Conservation (phyloP, 2,888 invertebrate species). For the Clitarchus hookeri region DNA sequence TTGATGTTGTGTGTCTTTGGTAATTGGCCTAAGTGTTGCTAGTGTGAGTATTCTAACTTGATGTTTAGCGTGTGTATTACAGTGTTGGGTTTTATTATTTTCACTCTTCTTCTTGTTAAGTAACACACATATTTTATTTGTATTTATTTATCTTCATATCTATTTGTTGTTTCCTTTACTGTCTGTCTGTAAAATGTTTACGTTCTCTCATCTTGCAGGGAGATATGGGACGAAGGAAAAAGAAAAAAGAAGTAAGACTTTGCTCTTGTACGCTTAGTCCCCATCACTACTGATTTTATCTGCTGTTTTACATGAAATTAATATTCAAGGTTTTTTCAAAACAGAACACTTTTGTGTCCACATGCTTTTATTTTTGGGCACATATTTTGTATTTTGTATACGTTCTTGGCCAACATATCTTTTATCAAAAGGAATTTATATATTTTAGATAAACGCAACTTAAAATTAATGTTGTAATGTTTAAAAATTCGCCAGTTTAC, state of each 20-base stretch:
- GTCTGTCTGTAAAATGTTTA: constrained; percentile 55
- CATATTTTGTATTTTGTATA: background rate
- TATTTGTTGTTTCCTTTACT: constrained; percentile 46
- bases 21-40: background rate
- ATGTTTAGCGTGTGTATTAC: background rate
- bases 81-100: background rate
- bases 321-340: constrained; percentile 23
- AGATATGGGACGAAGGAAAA: constrained; percentile 96
- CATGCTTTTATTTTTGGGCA: constrained; percentile 24
- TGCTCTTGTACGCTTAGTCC: constrained; percentile 35
- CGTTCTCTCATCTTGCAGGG: constrained; percentile 70
- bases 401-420: background rate
- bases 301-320: constrained; percentile 29
- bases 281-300: constrained; percentile 35
- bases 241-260: constrained; percentile 95
- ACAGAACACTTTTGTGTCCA: constrained; percentile 15
- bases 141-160: constrained; percentile 47
- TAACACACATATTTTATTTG: constrained; percentile 40
- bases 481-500: background rate
- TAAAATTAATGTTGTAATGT: background rate
- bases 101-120: background rate
- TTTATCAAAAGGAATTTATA: background rate
- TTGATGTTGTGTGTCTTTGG: background rate
- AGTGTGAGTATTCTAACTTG: background rate
- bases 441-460: background rate